Evolutionary conservation across 2,797 vertebrate species (phyloP).

Genomic region (Gouania willdenowi): DNA sequence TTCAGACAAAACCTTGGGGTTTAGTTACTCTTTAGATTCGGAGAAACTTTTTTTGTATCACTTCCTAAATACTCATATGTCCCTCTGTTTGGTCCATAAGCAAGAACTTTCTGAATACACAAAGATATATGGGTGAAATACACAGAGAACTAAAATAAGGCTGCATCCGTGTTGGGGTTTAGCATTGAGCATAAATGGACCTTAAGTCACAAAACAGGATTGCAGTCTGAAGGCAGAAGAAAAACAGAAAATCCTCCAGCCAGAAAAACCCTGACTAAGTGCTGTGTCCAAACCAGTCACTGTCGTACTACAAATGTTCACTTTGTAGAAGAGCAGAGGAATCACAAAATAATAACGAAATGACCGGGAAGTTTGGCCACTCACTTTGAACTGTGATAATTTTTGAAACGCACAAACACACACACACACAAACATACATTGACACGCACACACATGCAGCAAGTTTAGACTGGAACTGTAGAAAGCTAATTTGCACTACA

Average conservation of each 20-base stretch:
- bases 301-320: slow-evolving; percentile 45
- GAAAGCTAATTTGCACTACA: slow-evolving; percentile 76
- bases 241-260: too few species aligned
- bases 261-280: slow-evolving; percentile 23
- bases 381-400: slow-evolving; percentile 56
- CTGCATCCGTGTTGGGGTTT: too few species aligned
- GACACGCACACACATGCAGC: slow-evolving; percentile 38
- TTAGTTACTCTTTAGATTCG: too few species aligned
- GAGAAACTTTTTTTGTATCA: too few species aligned
- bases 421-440: neutral
- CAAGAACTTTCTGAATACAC: too few species aligned
- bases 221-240: too few species aligned
- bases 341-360: slow-evolving; percentile 27
- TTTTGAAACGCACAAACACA: slow-evolving; percentile 11
- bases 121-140: too few species aligned
- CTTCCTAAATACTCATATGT: too few species aligned
- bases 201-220: slow-evolving; percentile 45
- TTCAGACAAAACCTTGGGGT: too few species aligned
- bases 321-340: slow-evolving; percentile 43
- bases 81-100: too few species aligned
- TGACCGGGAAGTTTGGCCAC: slow-evolving; percentile 36
- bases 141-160: too few species aligned
- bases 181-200: too few species aligned
- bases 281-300: slow-evolving; percentile 19
- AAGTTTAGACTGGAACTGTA: slow-evolving; percentile 67